These are phyloP conservation scores for Plusia festucae DNA, from an alignment of 2,888 invertebrate species.

Conservation along the genomic window DNA sequence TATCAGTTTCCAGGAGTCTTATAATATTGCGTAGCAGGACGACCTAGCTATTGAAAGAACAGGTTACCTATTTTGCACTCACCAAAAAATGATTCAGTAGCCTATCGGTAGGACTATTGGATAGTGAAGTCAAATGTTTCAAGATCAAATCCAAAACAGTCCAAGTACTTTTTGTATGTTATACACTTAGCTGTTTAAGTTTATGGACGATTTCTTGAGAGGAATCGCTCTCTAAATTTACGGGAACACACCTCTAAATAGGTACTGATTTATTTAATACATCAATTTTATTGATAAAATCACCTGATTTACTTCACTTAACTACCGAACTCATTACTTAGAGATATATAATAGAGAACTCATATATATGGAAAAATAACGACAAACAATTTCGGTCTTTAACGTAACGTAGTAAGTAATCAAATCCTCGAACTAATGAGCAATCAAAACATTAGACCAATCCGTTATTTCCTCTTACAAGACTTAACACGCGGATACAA, in stretches of 20 bases:
- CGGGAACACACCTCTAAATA: no score
- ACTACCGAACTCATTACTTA: no score
- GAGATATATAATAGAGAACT: no score
- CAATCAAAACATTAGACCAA: background rate
- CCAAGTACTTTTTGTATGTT: background rate
- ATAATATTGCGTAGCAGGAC: background rate
- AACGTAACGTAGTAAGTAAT: no score
- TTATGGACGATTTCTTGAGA: no score
- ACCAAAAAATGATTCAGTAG: background rate
- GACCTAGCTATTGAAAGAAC: background rate
- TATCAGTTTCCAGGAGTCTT: background rate
- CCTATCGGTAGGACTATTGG: background rate
- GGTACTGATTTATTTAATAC: no score
- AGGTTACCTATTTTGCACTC: background rate
- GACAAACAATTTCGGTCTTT: no score
- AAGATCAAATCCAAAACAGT: background rate
- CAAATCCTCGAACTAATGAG: background rate
- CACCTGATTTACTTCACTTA: no score
- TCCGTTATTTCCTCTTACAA: conserved; percentile 23
- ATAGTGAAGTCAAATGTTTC: background rate
- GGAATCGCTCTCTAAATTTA: no score
- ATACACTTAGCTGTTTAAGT: no score
- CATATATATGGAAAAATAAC: no score
- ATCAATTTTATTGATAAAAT: no score
- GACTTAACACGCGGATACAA: conserved; percentile 22